These are phyloP conservation scores for Bellardia bayeri DNA, from an alignment of 2,888 invertebrate genomes.

Conservation along the genomic window DNA sequence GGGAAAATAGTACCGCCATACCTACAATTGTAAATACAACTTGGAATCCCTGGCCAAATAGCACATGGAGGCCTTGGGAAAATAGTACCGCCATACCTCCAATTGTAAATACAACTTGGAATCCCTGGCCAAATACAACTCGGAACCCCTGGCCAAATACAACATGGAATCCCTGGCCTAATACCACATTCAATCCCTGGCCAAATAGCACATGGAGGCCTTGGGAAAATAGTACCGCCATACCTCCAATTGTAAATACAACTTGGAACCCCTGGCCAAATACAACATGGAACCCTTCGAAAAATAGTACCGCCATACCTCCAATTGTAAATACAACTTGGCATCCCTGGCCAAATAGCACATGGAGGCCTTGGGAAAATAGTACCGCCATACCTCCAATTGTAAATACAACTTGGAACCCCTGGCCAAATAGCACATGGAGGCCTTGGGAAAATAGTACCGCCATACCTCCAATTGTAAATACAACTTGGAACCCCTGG, in stretches of 20 bases:
- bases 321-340: not conserved
- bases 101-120: not conserved
- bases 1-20: not conserved
- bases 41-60: not conserved
- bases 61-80: not conserved
- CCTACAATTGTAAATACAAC: not conserved
- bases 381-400: not conserved
- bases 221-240: not conserved
- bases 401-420: not conserved
- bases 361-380: not conserved
- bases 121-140: not conserved
- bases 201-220: not conserved
- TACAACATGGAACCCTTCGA: not conserved
- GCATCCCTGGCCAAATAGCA: not conserved
- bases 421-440: constrained; percentile 12
- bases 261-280: not conserved
- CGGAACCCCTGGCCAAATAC: not conserved
- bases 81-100: not conserved
- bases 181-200: not conserved
- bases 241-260: not conserved
- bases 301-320: too few species aligned
- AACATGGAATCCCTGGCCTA: not conserved
- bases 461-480: too few species aligned
- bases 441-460: too few species aligned
- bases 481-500: constrained; percentile 5